Base-by-base conservation (phyloP, 1,140 invertebrate species). In the Diabrotica undecimpunctata region DNA sequence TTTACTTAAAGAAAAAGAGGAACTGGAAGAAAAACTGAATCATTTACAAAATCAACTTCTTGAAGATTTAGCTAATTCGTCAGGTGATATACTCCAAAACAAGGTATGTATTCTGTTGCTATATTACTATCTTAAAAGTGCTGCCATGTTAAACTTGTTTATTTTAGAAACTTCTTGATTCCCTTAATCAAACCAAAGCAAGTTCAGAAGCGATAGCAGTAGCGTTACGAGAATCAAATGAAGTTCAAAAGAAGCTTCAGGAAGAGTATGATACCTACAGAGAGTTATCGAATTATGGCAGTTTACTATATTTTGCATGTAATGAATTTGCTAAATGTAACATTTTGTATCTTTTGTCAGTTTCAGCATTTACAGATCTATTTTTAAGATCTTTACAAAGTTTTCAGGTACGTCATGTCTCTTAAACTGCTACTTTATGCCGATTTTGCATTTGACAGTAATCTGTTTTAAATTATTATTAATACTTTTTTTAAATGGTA, bases 71-170 rank as follows among this genome's bases (percentile, higher is more conserved):
- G 93, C 90, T 2, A 86, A 83, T 73, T 86, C 94, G 0, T 85
- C 89, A 74, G 91, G 91, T 53, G 94, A 96, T 79, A 94, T 98
- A 54, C 80, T 98, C 5, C 90, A 96, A 77, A 95, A 98, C 79
- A 88, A 87, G 57, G 82, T 81, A 14, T 54, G 52, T 12, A 0
- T 46, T 46, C 39, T n/a, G n/a, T n/a, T n/a, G n/a, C n/a, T n/a
- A n/a, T n/a, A n/a, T n/a, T n/a, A n/a, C n/a, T n/a, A n/a, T n/a
- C n/a, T n/a, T n/a, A n/a, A n/a, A n/a, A n/a, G n/a, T n/a, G n/a
- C n/a, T n/a, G n/a, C n/a, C n/a, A n/a, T n/a, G n/a, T n/a, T n/a
- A n/a, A n/a, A n/a, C 14, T 8, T 63, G 70, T 78, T 62, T 70
- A 61, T 72, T 78, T n/a, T n/a, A 86, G 79, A 88, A 90, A 66